phyloP scores from a whole-genome alignment of 2,113 vertebrate species.

The Piprites chloris region DNA sequence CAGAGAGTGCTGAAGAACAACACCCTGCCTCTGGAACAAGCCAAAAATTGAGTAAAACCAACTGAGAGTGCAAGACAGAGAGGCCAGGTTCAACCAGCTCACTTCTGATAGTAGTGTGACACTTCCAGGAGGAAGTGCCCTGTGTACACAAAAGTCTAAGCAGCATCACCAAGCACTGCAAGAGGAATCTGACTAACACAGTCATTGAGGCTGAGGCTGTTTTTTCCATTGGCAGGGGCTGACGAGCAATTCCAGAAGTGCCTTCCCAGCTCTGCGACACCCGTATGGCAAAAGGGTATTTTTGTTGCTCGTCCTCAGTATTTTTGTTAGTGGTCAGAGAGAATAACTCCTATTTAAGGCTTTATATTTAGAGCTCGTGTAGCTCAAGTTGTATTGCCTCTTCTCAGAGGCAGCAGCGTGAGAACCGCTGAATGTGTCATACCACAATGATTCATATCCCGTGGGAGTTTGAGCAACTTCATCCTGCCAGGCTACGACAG shows the following conservation, averaged over 20 bases:
- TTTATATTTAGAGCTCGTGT: background rate
- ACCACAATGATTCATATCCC: slow-evolving; percentile 72
- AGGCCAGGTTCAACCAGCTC: background rate
- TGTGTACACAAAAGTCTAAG: background rate
- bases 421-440: slow-evolving; percentile 58
- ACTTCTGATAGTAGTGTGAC: fast-evolving
- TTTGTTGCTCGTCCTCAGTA: background rate
- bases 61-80: background rate
- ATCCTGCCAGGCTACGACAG: slow-evolving; percentile 46
- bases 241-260: background rate
- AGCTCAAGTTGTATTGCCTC: slow-evolving; percentile 36
- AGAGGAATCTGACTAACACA: background rate
- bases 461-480: slow-evolving; percentile 65
- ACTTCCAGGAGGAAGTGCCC: background rate
- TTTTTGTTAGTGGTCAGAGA: background rate
- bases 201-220: background rate
- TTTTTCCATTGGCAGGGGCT: background rate
- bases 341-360: background rate
- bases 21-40: background rate
- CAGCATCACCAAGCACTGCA: background rate
- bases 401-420: slow-evolving; percentile 45
- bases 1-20: background rate
- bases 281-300: background rate
- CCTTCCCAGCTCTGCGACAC: background rate
- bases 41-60: background rate